Percentiles rank a stretch among this genome's conserved stretches.
Conservation (phyloP, 2,888 invertebrate genomes). For the Sussaba pulchella region DNA sequence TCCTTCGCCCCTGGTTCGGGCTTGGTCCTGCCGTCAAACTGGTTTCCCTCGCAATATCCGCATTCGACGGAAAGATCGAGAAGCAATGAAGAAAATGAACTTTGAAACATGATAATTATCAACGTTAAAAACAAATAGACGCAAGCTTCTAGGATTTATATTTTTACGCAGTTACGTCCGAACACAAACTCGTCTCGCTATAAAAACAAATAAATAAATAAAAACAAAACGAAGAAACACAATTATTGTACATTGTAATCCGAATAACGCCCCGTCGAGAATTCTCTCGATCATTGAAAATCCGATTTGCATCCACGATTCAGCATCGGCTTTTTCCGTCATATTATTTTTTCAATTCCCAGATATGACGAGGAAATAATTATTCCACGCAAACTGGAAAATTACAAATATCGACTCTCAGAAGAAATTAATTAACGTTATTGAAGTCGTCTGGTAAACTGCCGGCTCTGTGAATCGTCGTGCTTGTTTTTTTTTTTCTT, state of each 20-base stretch:
- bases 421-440: neutral
- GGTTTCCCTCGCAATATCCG: neutral
- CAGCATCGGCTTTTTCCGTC: neutral
- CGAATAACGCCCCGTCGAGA: neutral
- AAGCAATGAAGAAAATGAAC: neutral
- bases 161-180: too few relatives aligned
- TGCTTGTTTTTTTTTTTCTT: neutral
- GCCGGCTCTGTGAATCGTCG: neutral
- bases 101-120: neutral
- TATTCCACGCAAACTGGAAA: neutral
- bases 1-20: neutral
- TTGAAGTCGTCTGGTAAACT: constrained; percentile 1
- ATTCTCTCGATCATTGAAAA: neutral
- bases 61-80: too few relatives aligned
- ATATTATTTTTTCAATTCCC: neutral
- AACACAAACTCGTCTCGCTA: too few relatives aligned
- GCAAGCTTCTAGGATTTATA: too few relatives aligned
- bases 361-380: neutral
- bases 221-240: too few relatives aligned
- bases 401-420: neutral
- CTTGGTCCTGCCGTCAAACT: neutral
- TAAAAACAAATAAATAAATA: neutral
- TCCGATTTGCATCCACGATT: neutral
- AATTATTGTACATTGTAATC: neutral
- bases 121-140: neutral